phyloP scores from a whole-genome alignment of 2,113 vertebrate species.

The Lepus europaeus region DNA sequence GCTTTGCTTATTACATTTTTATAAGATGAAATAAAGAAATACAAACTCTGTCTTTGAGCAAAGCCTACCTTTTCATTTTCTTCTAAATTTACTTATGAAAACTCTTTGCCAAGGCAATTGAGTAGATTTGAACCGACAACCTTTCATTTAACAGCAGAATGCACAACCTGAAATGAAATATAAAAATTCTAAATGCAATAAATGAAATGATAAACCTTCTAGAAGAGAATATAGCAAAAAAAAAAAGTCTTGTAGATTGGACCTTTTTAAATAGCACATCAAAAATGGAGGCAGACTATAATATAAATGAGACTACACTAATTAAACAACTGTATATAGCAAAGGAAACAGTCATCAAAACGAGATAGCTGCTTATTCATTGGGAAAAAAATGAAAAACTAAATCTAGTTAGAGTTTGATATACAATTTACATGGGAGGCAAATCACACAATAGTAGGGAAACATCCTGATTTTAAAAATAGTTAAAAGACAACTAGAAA shows the following conservation, averaged over 20 bases:
- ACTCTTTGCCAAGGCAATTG: no score
- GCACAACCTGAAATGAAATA: no score
- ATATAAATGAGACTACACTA: not conserved
- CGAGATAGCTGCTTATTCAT: not conserved
- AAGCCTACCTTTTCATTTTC: not conserved
- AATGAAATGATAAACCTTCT: not conserved
- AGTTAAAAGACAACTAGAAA: not conserved
- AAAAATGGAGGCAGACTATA: not conserved
- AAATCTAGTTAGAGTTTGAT: not conserved
- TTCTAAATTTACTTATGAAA: no score
- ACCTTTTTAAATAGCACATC: not conserved
- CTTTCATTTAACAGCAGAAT: not conserved
- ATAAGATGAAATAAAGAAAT: not conserved
- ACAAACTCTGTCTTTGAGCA: not conserved
- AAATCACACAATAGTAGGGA: not conserved
- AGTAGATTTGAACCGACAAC: not conserved
- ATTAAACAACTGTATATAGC: not conserved
- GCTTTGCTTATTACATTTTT: not conserved
- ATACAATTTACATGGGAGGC: not conserved
- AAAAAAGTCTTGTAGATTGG: not conserved
- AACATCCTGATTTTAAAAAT: not conserved
- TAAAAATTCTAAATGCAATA: no score
- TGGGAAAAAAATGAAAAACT: not conserved
- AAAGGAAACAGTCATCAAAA: not conserved
- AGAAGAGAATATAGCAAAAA: not conserved